Evolutionary conservation across 2,888 invertebrate species (phyloP).

Genomic region (Latrodectus hesperus): DNA sequence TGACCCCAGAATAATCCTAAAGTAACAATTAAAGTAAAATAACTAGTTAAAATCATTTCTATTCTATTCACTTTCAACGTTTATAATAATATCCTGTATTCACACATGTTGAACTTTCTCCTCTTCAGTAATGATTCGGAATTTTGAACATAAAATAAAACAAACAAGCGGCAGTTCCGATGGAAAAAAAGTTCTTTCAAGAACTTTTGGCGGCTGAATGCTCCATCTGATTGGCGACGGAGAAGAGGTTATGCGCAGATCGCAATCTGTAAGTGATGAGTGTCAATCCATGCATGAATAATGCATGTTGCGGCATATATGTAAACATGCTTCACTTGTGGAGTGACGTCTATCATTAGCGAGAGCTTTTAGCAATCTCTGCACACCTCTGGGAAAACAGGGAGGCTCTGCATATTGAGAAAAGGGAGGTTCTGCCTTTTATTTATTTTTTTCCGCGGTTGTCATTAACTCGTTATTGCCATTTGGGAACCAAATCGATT

Average conservation of each 20-base stretch:
- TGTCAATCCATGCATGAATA: constrained; percentile 65
- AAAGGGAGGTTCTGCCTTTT: too few species aligned
- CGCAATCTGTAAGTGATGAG: constrained; percentile 31
- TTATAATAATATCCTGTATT: background rate
- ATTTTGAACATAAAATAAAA: too few species aligned
- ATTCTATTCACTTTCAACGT: background rate
- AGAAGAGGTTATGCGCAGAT: constrained; percentile 22
- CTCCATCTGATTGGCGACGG: background rate
- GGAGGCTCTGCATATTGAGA: background rate
- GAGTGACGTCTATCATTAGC: constrained; percentile 58
- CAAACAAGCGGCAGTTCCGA: too few species aligned
- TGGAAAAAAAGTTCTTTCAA: too few species aligned
- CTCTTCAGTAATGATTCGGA: too few species aligned
- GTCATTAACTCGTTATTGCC: too few species aligned
- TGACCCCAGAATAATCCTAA: too few species aligned
- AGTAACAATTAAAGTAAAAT: too few species aligned
- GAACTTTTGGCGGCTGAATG: too few species aligned
- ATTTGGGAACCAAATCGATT: too few species aligned
- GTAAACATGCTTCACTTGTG: constrained; percentile 43
- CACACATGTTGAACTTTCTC: background rate
- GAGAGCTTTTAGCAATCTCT: background rate
- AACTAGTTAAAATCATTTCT: too few species aligned
- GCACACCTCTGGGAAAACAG: background rate
- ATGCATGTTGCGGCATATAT: constrained; percentile 54
- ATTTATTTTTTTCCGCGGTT: too few species aligned